Percentiles rank a stretch among this genome's conserved stretches.
Evolutionary conservation across 2,888 invertebrate genomes (phyloP).

Genomic region (Buathra laborator): DNA sequence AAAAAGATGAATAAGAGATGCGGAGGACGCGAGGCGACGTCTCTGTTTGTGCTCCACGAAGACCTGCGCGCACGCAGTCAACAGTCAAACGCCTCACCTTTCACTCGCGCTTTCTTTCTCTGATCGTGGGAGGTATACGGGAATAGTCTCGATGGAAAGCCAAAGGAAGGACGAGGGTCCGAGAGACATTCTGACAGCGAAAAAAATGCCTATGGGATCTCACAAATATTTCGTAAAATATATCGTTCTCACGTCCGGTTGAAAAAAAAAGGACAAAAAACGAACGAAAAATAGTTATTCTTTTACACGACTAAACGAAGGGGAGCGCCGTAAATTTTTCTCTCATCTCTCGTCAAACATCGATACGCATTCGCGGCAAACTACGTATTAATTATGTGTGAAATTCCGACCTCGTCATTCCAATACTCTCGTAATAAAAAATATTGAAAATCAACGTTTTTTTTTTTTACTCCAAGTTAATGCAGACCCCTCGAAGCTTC

Average conservation of each 20-base stretch:
- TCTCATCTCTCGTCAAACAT: too few relatives aligned
- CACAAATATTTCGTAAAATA: constrained; percentile 62
- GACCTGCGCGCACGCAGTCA: background rate
- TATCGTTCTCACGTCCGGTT: constrained; percentile 61
- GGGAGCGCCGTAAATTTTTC: too few relatives aligned
- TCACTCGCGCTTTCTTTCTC: constrained; percentile 51
- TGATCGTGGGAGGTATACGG: constrained; percentile 63
- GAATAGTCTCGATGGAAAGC: constrained; percentile 39
- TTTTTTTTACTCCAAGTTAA: constrained; percentile 32
- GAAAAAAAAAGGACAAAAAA: constrained; percentile 44
- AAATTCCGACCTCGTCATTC: too few relatives aligned
- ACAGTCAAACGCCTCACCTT: constrained; percentile 15
- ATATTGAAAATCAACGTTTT: too few relatives aligned
- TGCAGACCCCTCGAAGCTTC: background rate
- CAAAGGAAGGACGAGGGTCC: constrained; percentile 56
- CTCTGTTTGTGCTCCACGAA: constrained; percentile 48
- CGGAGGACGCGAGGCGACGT: constrained; percentile 43
- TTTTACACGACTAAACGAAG: background rate
- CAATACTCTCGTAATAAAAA: too few relatives aligned
- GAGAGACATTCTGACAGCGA: constrained; percentile 42
- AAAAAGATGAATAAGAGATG: constrained; percentile 27
- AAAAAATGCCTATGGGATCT: constrained; percentile 39
- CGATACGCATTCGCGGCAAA: too few relatives aligned
- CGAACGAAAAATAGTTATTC: constrained; percentile 18
- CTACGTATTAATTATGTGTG: too few relatives aligned